Conservation (phyloP, 1,140 invertebrate species). For the Drosophila dunni region DNA sequence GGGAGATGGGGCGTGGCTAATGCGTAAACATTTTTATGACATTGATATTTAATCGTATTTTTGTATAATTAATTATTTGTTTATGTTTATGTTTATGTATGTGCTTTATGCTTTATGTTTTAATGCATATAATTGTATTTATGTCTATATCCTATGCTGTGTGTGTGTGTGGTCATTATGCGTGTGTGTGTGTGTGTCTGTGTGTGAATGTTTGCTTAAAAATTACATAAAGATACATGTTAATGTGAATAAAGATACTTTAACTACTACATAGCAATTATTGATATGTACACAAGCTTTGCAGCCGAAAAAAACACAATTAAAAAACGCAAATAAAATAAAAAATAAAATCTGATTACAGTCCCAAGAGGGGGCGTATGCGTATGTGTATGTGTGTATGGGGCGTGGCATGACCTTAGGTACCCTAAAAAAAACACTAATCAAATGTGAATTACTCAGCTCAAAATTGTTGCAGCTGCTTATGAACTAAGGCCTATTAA, state of each 20-base stretch:
- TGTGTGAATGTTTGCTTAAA: slow-evolving; percentile 54
- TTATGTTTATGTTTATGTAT: slow-evolving; percentile 36
- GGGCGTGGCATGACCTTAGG: slow-evolving; percentile 30
- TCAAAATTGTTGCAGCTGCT: slow-evolving; percentile 38
- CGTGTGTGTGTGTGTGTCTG: slow-evolving; percentile 42
- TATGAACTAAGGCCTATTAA: slow-evolving; percentile 58
- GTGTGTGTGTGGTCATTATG: slow-evolving; percentile 17
- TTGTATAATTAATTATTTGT: slow-evolving; percentile 61
- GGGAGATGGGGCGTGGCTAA: slow-evolving; percentile 36
- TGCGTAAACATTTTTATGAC: slow-evolving; percentile 69
- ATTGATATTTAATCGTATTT: slow-evolving; percentile 55
- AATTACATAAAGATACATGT: slow-evolving; percentile 56
- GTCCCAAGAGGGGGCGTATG: background rate
- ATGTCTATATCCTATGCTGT: slow-evolving; percentile 50
- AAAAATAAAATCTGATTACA: slow-evolving; percentile 34
- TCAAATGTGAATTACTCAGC: slow-evolving; percentile 17
- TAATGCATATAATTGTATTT: slow-evolving; percentile 59
- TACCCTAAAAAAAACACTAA: slow-evolving; percentile 38
- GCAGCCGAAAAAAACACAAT: slow-evolving; percentile 54
- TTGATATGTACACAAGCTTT: slow-evolving; percentile 76
- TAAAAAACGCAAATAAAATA: slow-evolving; percentile 45
- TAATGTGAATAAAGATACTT: slow-evolving; percentile 25
- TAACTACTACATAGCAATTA: slow-evolving; percentile 57
- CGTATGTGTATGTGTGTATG: background rate
- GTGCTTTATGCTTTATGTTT: slow-evolving; percentile 41